These are phyloP conservation scores for Oostethus manadensis DNA, from an alignment of 2,113 vertebrate species.

Conservation along the genomic window DNA sequence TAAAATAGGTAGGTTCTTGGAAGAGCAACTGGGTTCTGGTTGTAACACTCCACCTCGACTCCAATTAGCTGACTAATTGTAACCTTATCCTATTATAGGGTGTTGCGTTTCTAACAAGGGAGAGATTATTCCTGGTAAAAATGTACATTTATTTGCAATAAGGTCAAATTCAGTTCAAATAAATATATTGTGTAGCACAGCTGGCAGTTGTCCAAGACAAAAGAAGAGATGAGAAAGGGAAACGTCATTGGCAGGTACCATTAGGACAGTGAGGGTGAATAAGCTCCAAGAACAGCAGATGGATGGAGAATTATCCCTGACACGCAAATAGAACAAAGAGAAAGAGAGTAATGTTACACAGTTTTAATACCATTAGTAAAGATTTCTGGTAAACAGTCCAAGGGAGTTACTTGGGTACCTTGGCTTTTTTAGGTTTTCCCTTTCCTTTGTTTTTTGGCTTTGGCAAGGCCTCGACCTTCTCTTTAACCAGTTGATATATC, in stretches of 20 bases:
- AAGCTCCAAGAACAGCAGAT: background rate
- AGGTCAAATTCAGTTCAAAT: background rate
- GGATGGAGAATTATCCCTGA: background rate
- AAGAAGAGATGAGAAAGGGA: conserved; percentile 4
- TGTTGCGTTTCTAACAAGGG: background rate
- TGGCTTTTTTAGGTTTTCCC: conserved; percentile 54
- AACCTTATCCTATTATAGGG: conserved; percentile 12
- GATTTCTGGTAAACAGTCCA: background rate
- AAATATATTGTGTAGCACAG: background rate
- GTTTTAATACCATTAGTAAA: conserved; percentile 5
- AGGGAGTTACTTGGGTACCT: conserved; percentile 44
- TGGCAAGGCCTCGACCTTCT: conserved; percentile 71
- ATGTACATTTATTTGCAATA: background rate
- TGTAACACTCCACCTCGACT: conserved; percentile 56
- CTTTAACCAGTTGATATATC: conserved; percentile 77
- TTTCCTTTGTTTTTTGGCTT: conserved; percentile 61
- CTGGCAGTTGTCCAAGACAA: background rate
- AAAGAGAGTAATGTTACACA: background rate
- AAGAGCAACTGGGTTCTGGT: conserved; percentile 8
- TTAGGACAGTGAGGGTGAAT: background rate
- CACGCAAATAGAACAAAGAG: background rate
- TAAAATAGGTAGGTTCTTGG: conserved; percentile 11
- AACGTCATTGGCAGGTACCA: too few relatives aligned
- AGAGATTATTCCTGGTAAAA: background rate
- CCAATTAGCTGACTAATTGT: conserved; percentile 26